phyloP scores from a whole-genome alignment of 2,888 invertebrate species.

The Leptinotarsa juncta region DNA sequence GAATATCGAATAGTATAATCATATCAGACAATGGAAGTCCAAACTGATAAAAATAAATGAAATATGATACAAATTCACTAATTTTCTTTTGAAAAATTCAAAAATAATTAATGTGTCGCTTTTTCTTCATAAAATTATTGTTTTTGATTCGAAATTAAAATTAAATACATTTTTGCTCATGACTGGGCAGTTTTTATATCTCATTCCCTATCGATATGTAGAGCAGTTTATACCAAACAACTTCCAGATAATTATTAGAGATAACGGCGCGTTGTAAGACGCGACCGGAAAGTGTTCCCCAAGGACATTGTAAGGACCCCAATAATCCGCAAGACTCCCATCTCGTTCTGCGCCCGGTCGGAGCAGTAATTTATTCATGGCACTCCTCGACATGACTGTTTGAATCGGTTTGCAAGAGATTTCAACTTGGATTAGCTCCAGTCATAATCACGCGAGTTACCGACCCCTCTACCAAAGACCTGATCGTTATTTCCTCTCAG shows the following conservation, averaged over 20 bases:
- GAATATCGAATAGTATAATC: too few species aligned
- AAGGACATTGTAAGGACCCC: conserved; percentile 58
- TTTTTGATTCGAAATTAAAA: too few species aligned
- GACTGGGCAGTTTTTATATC: too few species aligned
- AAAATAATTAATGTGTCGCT: too few species aligned
- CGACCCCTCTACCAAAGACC: conserved; percentile 18
- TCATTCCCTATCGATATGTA: background rate
- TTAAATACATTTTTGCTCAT: too few species aligned
- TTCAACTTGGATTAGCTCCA: conserved; percentile 64
- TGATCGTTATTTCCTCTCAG: conserved; percentile 44
- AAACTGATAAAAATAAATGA: too few species aligned
- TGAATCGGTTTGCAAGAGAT: conserved; percentile 64
- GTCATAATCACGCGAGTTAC: conserved; percentile 60
- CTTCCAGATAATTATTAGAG: conserved; percentile 32
- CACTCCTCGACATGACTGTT: conserved; percentile 63
- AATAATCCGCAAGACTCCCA: conserved; percentile 62
- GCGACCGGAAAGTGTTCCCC: conserved; percentile 63
- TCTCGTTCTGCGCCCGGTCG: conserved; percentile 57
- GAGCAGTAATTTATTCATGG: conserved; percentile 64
- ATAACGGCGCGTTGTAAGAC: conserved; percentile 60
- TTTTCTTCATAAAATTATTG: too few species aligned
- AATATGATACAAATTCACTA: too few species aligned
- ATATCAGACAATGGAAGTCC: too few species aligned
- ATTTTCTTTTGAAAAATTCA: too few species aligned
- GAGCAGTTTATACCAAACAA: conserved; percentile 25